Evolutionary conservation across 2,113 vertebrate species (phyloP).

Genomic region (Galbula dea): DNA sequence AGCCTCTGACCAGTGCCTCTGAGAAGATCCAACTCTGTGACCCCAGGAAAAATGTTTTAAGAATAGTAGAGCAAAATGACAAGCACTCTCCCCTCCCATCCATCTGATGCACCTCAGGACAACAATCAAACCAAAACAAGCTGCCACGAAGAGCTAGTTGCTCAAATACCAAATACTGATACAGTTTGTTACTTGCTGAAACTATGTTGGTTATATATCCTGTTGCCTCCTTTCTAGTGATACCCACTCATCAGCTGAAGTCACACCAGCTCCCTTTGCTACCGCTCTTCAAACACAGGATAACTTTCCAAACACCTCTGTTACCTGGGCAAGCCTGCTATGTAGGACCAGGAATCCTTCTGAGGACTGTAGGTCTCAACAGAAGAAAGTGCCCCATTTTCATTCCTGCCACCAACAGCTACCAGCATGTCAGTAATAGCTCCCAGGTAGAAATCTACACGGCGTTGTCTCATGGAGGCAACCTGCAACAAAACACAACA

Average conservation of each 20-base stretch:
- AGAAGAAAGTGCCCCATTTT: conserved; percentile 85
- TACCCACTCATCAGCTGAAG: not conserved
- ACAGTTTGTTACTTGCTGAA: not conserved
- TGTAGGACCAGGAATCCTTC: conserved; percentile 88
- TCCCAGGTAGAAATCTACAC: conserved; percentile 92
- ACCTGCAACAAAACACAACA: conserved; percentile 69
- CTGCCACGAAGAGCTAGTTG: not conserved
- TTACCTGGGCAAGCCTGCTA: conserved; percentile 89
- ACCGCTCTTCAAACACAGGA: not conserved
- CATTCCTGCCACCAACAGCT: conserved; percentile 92
- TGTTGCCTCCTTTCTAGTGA: not conserved
- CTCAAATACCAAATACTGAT: not conserved
- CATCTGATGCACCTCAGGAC: not conserved
- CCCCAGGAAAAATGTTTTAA: not conserved
- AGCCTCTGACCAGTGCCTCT: not conserved
- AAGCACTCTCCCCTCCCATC: not conserved
- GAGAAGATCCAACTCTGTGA: not conserved
- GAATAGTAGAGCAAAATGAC: not conserved
- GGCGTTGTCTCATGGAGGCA: conserved; percentile 88
- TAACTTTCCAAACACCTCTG: not conserved
- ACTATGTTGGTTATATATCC: not conserved
- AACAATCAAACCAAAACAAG: not conserved
- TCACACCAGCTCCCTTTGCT: not conserved
- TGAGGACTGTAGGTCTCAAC: conserved; percentile 89
- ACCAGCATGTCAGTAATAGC: conserved; percentile 84